Evolutionary conservation across 2,113 vertebrate genomes (phyloP).

Genomic region (Ceyx cyanopectus): DNA sequence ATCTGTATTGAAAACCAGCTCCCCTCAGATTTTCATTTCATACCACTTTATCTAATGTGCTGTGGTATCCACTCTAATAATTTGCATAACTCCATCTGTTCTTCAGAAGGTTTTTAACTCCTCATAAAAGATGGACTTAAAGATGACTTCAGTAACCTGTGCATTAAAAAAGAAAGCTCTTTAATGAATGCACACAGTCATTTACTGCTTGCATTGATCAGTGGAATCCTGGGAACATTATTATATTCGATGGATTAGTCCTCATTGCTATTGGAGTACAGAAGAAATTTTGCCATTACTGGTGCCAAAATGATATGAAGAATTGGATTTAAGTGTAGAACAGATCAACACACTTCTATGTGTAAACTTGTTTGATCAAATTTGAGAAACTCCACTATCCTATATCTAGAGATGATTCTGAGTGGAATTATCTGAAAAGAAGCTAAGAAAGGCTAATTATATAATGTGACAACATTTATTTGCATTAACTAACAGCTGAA

Average conservation of each 20-base stretch:
- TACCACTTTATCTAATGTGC: neutral
- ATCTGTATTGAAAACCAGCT: neutral
- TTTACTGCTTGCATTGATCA: neutral
- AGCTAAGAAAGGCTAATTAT: neutral
- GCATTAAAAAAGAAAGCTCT: neutral
- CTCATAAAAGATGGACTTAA: neutral
- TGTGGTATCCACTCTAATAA: neutral
- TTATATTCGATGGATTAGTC: neutral
- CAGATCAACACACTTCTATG: neutral
- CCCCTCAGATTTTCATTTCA: neutral
- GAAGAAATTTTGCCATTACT: neutral
- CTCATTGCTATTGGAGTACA: neutral
- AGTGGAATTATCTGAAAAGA: neutral
- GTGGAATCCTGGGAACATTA: neutral
- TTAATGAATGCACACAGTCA: neutral
- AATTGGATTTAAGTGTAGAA: neutral
- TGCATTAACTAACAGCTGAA: neutral
- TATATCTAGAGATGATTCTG: neutral
- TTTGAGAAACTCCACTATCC: neutral
- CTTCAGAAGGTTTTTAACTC: neutral
- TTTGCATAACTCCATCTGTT: neutral
- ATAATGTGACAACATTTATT: neutral
- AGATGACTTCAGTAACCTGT: too few relatives aligned
- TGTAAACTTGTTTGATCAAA: neutral
- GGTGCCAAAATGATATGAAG: neutral